Evolutionary conservation across 2,888 invertebrate species (phyloP), one percentile per base, ranked within the genome.

Genomic region (Archaeoteleia sp.): DNA sequence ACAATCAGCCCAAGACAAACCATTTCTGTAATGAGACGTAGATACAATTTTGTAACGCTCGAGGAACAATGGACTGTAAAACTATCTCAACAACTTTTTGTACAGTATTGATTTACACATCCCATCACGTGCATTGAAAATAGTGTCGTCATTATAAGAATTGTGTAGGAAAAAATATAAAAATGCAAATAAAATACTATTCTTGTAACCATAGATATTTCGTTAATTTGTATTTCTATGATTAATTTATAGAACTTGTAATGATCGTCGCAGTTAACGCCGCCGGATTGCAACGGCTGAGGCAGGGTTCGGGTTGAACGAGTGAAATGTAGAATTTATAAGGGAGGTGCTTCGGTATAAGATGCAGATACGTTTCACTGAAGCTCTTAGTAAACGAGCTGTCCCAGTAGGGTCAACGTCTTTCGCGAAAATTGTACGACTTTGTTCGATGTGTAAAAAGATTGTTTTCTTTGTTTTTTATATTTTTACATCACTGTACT

Each of bases 361-460:
- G 79, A 81, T 74, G 75, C 67, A 78, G 79, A 74, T 78, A 77
- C 79, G 71, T 76, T 81, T 82, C 74, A 62, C 42, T 66, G 69
- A 70, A 70, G 65, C 74, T 74, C 76, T 75, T 78, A 81, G 82
- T 82, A 62, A 72, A 57, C 71, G 72, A 63, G 62, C 73, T 71
- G 75, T 75, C 71, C 75, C 70, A 73, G 68, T 62, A 69, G 72
- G 71, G 67, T 68, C 67, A 73, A 71, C 72, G 57, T 67, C 57
- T 45, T 58, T 54, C 57, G 72, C 66, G 57, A 75, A 74, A 72
- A n/a, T n/a, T n/a, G n/a, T n/a, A n/a, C n/a, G n/a, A n/a, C n/a
- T n/a, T n/a, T n/a, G n/a, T n/a, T n/a, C n/a, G n/a, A n/a, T n/a
- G n/a, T n/a, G n/a, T n/a, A n/a, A n/a, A n/a, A n/a, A n/a, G n/a